Base-by-base conservation (phyloP, 2,113 vertebrate species). In the Psammodynastes pulverulentus region DNA sequence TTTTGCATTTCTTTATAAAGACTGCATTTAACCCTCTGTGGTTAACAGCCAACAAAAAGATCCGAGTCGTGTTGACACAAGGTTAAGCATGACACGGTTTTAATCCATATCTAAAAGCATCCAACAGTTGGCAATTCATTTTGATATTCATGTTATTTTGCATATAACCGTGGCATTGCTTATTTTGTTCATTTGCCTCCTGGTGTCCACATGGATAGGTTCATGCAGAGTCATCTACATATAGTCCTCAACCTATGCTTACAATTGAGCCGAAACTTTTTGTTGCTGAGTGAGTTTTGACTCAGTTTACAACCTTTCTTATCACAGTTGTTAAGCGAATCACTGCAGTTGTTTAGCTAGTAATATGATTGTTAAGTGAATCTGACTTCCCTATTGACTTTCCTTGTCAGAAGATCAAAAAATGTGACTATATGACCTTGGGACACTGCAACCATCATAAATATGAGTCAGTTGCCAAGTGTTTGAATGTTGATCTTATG, bases 1-100 rank as follows among this genome's bases (percentile, higher is more conserved):
- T 7, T 94, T 84, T 10, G 89, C 58, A 53, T 90, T 93, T 67
- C 86, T 94, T 93, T 9, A n/a, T 4, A 79, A 48, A 92, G 24
- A 15, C 7, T 10, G 15, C 54, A 34, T 72, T 89, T 45, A 23
- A 12, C 52, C 87, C n/a, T n/a, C 0, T 43, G 79, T 54, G 92
- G 87, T 89, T 92, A 89, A 94, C 53, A 51, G 12, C 24, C 39
- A 86, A 92, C 91, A 72, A 24, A 88, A 6, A 6, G 84, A 88
- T 43, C 29, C 49, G 0, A 67, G n/a, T 34, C 62, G 34, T 5
- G 29, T 67, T 67, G 29, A 34, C 62, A 34, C 29, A n/a, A 34
- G 13, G 29, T 15, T 67, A 67, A 67, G 5, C 29, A 15, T 34
- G 62, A n/a, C 34, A 34, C 2, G 62, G 29, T 34, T 15, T 67